phyloP scores from a whole-genome alignment of 2,888 invertebrate species.

The Neria commutata region DNA sequence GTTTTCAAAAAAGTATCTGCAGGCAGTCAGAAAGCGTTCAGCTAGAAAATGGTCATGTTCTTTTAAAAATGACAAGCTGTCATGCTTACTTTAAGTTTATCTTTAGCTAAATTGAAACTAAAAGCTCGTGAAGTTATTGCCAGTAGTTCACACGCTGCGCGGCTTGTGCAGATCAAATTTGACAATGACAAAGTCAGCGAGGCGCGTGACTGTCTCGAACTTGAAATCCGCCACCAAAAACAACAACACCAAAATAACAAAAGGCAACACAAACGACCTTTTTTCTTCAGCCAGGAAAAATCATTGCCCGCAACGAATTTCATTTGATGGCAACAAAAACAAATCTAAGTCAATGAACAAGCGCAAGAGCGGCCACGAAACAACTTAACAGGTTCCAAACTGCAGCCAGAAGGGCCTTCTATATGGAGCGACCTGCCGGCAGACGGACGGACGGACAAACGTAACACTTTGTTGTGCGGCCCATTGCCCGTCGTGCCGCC shows the following conservation, averaged over 20 bases:
- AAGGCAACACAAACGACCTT: constrained; percentile 1
- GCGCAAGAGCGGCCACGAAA: too few species aligned
- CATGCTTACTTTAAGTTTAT: too few species aligned
- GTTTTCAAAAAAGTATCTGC: too few species aligned
- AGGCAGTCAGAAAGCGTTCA: too few species aligned
- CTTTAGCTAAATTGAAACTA: too few species aligned
- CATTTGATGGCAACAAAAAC: constrained; percentile 1
- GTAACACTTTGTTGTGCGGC: neutral
- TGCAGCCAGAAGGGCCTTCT: neutral
- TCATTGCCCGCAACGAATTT: constrained; percentile 9
- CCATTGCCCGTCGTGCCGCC: constrained; percentile 1
- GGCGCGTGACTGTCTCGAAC: constrained; percentile 30
- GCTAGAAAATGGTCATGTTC: too few species aligned
- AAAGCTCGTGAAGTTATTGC: too few species aligned
- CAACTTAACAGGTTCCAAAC: neutral
- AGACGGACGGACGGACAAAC: constrained; percentile 1
- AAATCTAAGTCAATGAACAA: too few species aligned
- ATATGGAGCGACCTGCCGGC: too few species aligned
- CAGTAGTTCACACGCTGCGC: constrained; percentile 10
- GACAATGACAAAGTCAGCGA: constrained; percentile 19
- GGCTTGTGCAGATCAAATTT: constrained; percentile 7
- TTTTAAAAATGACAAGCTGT: too few species aligned
- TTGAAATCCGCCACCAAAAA: constrained; percentile 20
- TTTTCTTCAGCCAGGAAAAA: neutral
- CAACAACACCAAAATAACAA: constrained; percentile 11